Evolutionary conservation across 1,140 invertebrate genomes (phyloP).

Genomic region (Drosophila obscura): DNA sequence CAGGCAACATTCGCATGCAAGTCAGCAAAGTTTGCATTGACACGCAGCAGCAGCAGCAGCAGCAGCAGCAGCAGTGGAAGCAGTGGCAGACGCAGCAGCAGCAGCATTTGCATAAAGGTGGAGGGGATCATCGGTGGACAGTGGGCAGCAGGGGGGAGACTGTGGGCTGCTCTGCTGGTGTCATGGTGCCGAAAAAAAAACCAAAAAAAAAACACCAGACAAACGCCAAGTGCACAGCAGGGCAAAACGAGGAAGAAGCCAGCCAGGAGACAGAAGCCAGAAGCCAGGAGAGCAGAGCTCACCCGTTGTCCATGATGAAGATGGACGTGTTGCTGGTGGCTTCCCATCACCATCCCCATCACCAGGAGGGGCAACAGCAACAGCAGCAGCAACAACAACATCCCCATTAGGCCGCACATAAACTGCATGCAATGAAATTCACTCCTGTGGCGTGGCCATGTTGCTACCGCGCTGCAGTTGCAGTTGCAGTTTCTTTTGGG

Average conservation of each 20-base stretch:
- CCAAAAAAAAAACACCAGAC: conserved; percentile 67
- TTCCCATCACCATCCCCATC: conserved; percentile 43
- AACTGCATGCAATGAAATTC: conserved; percentile 72
- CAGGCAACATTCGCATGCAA: conserved; percentile 82
- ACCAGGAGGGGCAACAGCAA: conserved; percentile 25
- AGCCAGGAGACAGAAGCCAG: conserved; percentile 11
- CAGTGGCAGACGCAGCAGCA: conserved; percentile 27
- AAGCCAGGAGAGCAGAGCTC: conserved; percentile 2
- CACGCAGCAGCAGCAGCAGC: conserved; percentile 73
- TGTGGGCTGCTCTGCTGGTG: conserved; percentile 63
- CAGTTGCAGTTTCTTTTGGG: conserved; percentile 34
- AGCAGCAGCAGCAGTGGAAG: too few species aligned
- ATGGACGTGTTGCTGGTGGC: conserved; percentile 81
- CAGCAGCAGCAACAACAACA: conserved; percentile 52
- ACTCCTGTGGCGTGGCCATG: conserved; percentile 78
- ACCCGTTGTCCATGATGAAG: conserved; percentile 66
- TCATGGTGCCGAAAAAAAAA: conserved; percentile 75
- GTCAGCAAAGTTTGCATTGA: conserved; percentile 83
- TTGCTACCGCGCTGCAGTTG: conserved; percentile 65
- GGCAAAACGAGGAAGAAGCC: conserved; percentile 44
- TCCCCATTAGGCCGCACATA: conserved; percentile 79
- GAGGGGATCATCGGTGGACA: conserved; percentile 14
- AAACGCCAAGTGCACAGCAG: conserved; percentile 74
- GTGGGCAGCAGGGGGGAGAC: conserved; percentile 8
- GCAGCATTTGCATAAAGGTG: conserved; percentile 77